Percentiles rank a stretch among this genome's conserved stretches.
These are phyloP conservation scores for Lepus timidus DNA, from an alignment of 2,113 vertebrate species.

Conservation along the genomic window DNA sequence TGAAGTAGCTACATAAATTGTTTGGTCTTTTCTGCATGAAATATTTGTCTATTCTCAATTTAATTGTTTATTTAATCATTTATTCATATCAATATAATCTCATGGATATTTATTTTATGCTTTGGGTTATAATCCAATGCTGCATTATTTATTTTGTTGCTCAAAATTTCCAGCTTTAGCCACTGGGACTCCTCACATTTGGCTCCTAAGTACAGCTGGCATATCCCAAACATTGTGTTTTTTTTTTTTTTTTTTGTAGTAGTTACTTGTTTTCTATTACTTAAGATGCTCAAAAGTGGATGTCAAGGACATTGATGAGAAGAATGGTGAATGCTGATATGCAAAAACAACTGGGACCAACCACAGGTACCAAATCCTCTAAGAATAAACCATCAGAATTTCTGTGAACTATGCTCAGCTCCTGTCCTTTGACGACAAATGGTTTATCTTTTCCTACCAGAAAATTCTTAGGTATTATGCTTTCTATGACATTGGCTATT, in stretches of 20 bases:
- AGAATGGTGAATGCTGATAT: not conserved
- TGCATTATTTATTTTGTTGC: not conserved
- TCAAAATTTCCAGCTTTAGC: not conserved
- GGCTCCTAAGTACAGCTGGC: not conserved
- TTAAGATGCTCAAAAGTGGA: not conserved
- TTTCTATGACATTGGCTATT: not conserved
- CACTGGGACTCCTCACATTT: not conserved
- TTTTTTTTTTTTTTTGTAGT: not conserved
- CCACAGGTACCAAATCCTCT: not conserved
- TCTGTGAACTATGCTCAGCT: not conserved
- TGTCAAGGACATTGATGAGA: not conserved
- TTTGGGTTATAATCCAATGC: not conserved
- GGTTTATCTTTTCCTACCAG: not conserved
- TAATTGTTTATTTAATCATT: constrained; percentile 19
- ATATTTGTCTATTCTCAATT: not conserved
- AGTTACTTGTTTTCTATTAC: not conserved
- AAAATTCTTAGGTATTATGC: not conserved
- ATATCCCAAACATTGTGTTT: not conserved
- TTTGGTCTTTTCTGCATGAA: not conserved
- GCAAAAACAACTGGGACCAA: not conserved
- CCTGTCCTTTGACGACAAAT: not conserved
- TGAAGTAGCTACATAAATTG: not conserved
- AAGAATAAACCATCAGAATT: not conserved
- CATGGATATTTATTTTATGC: constrained; percentile 20
- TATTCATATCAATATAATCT: not conserved